Conservation (phyloP, 2,113 vertebrate species). For the Petroica traversi region DNA sequence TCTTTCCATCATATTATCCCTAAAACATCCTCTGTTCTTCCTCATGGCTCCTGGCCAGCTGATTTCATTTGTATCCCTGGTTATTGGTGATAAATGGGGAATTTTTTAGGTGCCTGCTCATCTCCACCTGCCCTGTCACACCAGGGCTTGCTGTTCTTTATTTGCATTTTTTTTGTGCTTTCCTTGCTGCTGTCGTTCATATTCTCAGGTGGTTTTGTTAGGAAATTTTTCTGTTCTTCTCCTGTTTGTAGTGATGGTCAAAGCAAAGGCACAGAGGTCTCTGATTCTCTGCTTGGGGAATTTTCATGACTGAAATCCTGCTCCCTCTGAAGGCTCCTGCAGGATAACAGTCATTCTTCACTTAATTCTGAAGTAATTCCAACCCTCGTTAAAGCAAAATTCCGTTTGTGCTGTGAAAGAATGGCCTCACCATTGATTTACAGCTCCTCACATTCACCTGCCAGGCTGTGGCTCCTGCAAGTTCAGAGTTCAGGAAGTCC, state of each 20-base stretch:
- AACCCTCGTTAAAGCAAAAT: neutral
- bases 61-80: constrained; percentile 37
- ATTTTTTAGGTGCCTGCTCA: neutral
- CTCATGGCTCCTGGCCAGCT: constrained; percentile 27
- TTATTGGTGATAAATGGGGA: neutral
- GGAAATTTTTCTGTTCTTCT: neutral
- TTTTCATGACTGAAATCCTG: neutral
- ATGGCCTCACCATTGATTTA: neutral
- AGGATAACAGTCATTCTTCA: neutral
- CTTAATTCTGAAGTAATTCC: neutral
- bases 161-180: neutral
- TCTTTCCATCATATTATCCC: constrained; percentile 64
- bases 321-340: neutral
- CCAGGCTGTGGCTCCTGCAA: neutral
- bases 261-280: neutral
- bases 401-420: neutral
- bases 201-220: neutral
- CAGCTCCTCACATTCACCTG: neutral
- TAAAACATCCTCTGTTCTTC: neutral
- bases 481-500: neutral
- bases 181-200: rapidly evolving
- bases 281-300: neutral
- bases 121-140: neutral
- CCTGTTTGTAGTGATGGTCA: neutral
- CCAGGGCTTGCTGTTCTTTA: neutral